phyloP scores from a whole-genome alignment of 2,797 vertebrate genomes.

The Mormyrus hasselquistii region DNA sequence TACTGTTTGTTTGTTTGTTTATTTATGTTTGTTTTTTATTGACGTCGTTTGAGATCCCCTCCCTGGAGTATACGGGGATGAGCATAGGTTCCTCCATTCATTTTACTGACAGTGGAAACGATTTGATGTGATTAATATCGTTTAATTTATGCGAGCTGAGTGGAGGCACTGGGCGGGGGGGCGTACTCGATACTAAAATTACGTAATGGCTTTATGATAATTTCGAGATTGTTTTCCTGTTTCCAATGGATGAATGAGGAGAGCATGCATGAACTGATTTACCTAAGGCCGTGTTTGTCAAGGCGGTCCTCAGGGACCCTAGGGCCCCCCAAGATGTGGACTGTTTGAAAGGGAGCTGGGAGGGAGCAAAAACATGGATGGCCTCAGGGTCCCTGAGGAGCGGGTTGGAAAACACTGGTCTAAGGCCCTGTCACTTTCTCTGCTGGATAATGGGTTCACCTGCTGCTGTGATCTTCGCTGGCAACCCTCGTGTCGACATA shows the following conservation, averaged over 20 bases:
- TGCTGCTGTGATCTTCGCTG: neutral
- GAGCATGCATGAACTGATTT: neutral
- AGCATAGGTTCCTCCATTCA: neutral
- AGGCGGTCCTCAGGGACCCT: neutral
- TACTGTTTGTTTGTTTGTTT: neutral
- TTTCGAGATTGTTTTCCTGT: neutral
- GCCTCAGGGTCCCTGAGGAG: neutral
- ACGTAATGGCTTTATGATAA: neutral
- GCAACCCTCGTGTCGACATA: neutral
- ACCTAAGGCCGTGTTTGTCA: neutral
- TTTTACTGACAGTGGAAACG: neutral
- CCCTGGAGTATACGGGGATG: neutral
- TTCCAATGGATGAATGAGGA: neutral
- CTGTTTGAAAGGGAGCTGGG: neutral
- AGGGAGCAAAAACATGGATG: neutral
- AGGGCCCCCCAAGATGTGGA: neutral
- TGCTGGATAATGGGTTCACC: neutral
- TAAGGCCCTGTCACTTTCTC: neutral
- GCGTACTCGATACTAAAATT: neutral
- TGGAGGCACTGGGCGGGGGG: neutral
- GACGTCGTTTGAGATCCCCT: neutral
- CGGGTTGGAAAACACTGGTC: neutral
- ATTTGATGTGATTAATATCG: neutral
- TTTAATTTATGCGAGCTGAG: neutral
- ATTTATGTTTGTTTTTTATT: neutral